Evolutionary conservation across 2,888 invertebrate species (phyloP).

Genomic region (Tenthredo livida): DNA sequence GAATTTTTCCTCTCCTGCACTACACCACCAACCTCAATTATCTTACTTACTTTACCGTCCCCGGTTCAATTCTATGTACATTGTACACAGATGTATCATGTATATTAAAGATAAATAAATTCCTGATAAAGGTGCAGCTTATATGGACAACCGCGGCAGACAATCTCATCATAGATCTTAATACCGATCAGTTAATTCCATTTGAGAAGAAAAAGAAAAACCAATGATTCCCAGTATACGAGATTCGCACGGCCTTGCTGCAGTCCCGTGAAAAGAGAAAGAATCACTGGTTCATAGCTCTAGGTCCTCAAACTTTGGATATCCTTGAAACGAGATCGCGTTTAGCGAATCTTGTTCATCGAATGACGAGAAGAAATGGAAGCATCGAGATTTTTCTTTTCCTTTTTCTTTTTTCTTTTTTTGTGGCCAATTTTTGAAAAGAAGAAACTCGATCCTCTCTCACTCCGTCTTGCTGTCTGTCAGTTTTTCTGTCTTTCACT

Average conservation of each 20-base stretch:
- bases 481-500: not conserved
- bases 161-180: not conserved
- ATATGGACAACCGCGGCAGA: not conserved
- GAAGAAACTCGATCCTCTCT: slow-evolving; percentile 5
- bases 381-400: not conserved
- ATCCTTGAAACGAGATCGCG: not conserved
- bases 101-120: not conserved
- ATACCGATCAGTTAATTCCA: not conserved
- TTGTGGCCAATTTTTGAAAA: not conserved
- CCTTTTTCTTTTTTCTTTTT: not conserved
- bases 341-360: not conserved
- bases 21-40: not conserved
- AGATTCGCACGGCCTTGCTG: not conserved
- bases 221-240: not conserved
- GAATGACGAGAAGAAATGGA: not conserved
- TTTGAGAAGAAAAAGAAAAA: not conserved
- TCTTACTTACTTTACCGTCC: not conserved
- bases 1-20: not conserved
- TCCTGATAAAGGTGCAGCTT: slow-evolving; percentile 11
- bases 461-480: not conserved
- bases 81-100: not conserved
- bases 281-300: not conserved
- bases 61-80: not conserved
- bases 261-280: not conserved
- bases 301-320: slow-evolving; percentile 14